These are phyloP conservation scores for Hedychridium roseum DNA, from an alignment of 2,888 invertebrate species.

Conservation along the genomic window DNA sequence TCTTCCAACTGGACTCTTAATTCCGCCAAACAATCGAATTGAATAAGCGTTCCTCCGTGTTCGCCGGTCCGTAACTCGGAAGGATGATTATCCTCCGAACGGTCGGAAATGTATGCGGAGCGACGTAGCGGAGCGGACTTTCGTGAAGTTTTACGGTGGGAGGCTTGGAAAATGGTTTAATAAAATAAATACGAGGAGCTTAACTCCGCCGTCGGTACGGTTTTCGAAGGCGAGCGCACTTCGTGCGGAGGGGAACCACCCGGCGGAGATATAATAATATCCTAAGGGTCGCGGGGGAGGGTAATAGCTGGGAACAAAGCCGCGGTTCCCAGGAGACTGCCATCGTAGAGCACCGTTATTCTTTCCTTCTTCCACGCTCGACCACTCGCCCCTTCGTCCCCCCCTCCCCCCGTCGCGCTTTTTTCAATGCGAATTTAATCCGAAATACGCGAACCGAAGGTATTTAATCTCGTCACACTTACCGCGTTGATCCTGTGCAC, in stretches of 20 bases:
- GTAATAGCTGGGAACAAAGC: slow-evolving; percentile 64
- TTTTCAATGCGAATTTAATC: slow-evolving; percentile 57
- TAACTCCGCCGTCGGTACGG: slow-evolving; percentile 29
- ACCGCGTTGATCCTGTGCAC: slow-evolving; percentile 8
- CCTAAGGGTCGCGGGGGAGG: slow-evolving; percentile 60
- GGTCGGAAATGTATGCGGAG: no score
- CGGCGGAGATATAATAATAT: slow-evolving; percentile 63
- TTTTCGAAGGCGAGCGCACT: slow-evolving; percentile 29
- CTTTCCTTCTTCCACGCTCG: slow-evolving; percentile 19
- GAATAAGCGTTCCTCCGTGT: no score
- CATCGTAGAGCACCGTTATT: no score
- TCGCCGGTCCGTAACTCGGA: no score
- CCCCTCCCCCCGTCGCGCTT: slow-evolving; percentile 18
- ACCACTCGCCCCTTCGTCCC: slow-evolving; percentile 8
- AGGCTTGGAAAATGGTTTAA: slow-evolving; percentile 57
- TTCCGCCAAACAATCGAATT: no score
- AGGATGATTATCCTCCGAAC: no score
- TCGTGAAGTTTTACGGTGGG: slow-evolving; percentile 2
- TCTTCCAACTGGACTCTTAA: no score
- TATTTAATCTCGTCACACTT: slow-evolving; percentile 26
- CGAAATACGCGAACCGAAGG: slow-evolving; percentile 40
- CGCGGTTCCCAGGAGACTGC: slow-evolving; percentile 53
- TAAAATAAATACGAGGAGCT: slow-evolving; percentile 61
- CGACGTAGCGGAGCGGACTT: no score
- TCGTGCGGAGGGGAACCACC: slow-evolving; percentile 34